Evolutionary conservation across 1,140 invertebrate species (phyloP).

Genomic region (Bombyx mandarina): DNA sequence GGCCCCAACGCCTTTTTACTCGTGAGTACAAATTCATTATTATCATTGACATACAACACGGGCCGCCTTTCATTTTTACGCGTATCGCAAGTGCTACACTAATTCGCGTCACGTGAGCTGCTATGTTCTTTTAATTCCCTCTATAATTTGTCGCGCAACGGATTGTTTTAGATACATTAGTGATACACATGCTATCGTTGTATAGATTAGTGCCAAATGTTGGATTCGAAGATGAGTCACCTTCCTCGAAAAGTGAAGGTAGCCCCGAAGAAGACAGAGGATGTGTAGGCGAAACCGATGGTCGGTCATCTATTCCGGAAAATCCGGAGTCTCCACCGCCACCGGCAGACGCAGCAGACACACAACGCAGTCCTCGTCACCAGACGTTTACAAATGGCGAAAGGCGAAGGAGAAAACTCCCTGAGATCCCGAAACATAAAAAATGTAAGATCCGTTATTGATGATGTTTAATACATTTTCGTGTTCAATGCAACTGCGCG

Average conservation of each 20-base stretch:
- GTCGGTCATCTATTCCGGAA: conserved; percentile 13
- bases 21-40: conserved; percentile 69
- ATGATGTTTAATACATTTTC: not conserved
- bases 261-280: conserved; percentile 55
- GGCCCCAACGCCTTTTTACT: conserved; percentile 80
- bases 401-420: conserved; percentile 82
- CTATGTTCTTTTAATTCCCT: too few species aligned
- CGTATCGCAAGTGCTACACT: not conserved
- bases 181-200: conserved; percentile 1
- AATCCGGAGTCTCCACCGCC: conserved; percentile 26
- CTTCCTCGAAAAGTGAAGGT: conserved; percentile 81
- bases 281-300: conserved; percentile 34
- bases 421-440: conserved; percentile 89
- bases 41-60: too few species aligned
- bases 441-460: conserved; percentile 76
- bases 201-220: conserved; percentile 84
- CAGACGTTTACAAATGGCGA: conserved; percentile 69
- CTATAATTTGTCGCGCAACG: conserved; percentile 17
- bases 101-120: not conserved
- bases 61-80: conserved; percentile 7
- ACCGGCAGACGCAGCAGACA: conserved; percentile 32
- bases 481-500: not conserved
- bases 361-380: conserved; percentile 51
- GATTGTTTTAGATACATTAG: too few species aligned
- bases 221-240: conserved; percentile 81